These are phyloP conservation scores for Pomacea canaliculata DNA, from an alignment of 2,888 invertebrate genomes.

Conservation along the genomic window DNA sequence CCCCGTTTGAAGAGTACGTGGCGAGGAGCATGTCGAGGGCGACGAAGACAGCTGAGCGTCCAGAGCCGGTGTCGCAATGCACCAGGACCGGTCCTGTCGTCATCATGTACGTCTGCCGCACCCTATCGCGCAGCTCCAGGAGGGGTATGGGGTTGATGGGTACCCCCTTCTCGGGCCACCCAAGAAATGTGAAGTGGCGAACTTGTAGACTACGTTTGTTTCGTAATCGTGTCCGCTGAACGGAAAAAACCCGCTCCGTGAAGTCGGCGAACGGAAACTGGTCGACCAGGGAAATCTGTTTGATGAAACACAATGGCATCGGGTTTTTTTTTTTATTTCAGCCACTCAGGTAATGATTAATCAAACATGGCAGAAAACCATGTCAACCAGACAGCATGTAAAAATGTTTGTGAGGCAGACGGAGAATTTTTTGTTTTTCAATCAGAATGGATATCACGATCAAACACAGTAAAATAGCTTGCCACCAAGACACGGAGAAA, in stretches of 20 bases:
- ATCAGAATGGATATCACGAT: no score
- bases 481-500: no score
- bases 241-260: constrained; percentile 10
- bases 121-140: constrained; percentile 59
- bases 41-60: constrained; percentile 64
- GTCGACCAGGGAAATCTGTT: constrained; percentile 11
- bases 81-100: constrained; percentile 57
- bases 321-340: no score
- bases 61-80: constrained; percentile 68
- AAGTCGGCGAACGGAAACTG: constrained; percentile 21
- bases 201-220: not conserved
- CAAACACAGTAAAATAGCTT: no score
- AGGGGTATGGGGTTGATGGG: constrained; percentile 59
- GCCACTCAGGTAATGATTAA: no score
- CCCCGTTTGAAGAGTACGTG: constrained; percentile 58
- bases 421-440: no score
- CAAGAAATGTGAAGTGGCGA: constrained; percentile 13
- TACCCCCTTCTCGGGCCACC: constrained; percentile 17
- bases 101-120: constrained; percentile 40
- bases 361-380: no score
- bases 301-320: not conserved
- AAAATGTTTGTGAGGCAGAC: no score
- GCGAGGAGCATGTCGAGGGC: constrained; percentile 64
- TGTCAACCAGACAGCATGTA: no score
- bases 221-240: not conserved